Evolutionary conservation across 2,113 vertebrate genomes (phyloP), one percentile per base, ranked within the genome.

Genomic region (Hippocampus comes): DNA sequence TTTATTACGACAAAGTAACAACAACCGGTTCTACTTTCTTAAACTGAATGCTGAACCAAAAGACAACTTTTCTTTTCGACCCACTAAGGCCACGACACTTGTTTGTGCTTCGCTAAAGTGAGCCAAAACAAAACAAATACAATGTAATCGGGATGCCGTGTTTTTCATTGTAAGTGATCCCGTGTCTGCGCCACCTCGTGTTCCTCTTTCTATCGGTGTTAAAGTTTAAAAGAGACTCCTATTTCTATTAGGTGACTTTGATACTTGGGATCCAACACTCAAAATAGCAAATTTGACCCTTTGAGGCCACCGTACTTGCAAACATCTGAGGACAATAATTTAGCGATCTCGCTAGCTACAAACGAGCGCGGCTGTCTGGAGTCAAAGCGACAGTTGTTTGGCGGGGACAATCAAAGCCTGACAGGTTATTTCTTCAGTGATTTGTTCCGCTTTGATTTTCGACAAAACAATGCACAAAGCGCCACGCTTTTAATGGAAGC

Each of bases 381-480:
- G 67, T 66, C 71, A 74, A 77, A 70, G 64, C 67, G 84, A 61
- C 72, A 77, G 67, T 66, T 68, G 73, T 74, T 66, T 61, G 20
- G 61, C 57, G 56, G 27, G 17, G 59, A 64, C 72, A 82, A 76
- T 86, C 75, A 83, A 77, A 82, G 71, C 71, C 43, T 46, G 51
- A 17, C 23, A 51, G 53, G 72, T 63, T 71, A 73, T 77, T 73
- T 80, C 74, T 72, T 71, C 68, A 38, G 71, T 65, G 63, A 70
- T 67, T 71, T 70, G 12, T 27, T 38, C 61, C 48, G 65, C 84
- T 90, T 88, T 89, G 82, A 87, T 77, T 78, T 75, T 80, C 71
- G 38, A 60, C 42, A 66, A 66, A 66, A 66, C 64, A 46, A 66
- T 18, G 64, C 63, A 63, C 63, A 63, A 76, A 67, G 60, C 69